These are phyloP conservation scores for Notothenia coriiceps DNA, from an alignment of 2,113 vertebrate species.

Conservation along the genomic window DNA sequence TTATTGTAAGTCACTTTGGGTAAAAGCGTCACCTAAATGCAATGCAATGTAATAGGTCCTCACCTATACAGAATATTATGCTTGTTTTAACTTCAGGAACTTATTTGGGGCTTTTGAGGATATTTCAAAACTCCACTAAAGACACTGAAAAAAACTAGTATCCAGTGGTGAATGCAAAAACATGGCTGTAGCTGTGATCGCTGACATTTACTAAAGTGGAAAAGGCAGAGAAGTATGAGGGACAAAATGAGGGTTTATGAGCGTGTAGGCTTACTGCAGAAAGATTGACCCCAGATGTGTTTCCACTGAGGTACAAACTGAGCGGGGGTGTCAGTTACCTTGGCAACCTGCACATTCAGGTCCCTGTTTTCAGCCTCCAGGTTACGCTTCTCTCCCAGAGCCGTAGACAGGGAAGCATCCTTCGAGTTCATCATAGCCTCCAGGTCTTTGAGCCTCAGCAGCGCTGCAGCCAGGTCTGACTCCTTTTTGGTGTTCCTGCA, in stretches of 20 bases:
- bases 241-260: neutral
- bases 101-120: neutral
- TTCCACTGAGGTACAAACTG: slow-evolving; percentile 14
- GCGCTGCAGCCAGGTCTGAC: slow-evolving; percentile 85
- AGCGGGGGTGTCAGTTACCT: slow-evolving; percentile 81
- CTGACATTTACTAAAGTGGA: neutral
- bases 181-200: neutral
- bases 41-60: neutral
- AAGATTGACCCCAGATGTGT: slow-evolving; percentile 56
- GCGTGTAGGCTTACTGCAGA: neutral
- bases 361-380: slow-evolving; percentile 89
- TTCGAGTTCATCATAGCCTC: slow-evolving; percentile 94
- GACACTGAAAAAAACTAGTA: no score
- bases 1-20: no score
- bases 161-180: neutral
- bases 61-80: neutral
- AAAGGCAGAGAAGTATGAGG: slow-evolving; percentile 7
- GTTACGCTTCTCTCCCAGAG: slow-evolving; percentile 91
- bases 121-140: neutral
- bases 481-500: slow-evolving; percentile 92
- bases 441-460: slow-evolving; percentile 91
- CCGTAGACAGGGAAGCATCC: slow-evolving; percentile 89
- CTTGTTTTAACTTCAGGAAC: neutral
- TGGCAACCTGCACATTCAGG: slow-evolving; percentile 88
- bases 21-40: no score